phyloP scores from a whole-genome alignment of 2,797 vertebrate species.

The Liasis olivaceus region DNA sequence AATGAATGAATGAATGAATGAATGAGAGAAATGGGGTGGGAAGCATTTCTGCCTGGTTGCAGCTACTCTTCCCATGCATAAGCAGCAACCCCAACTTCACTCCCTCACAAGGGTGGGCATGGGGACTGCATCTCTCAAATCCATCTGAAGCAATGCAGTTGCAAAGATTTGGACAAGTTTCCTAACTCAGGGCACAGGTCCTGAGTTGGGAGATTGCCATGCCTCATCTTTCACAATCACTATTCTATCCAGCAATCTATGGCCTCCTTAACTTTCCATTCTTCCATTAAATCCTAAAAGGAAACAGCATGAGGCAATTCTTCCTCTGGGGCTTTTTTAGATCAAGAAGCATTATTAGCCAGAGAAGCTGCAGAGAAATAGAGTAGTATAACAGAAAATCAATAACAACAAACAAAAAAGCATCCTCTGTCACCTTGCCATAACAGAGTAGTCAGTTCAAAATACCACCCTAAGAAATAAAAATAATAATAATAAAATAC shows the following conservation, averaged over 20 bases:
- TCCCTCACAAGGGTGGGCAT: too few species aligned
- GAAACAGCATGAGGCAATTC: neutral
- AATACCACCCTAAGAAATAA: neutral
- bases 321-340: neutral
- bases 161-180: neutral
- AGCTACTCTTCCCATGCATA: too few species aligned
- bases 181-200: neutral
- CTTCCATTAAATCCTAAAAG: neutral
- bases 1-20: too few species aligned
- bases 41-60: too few species aligned
- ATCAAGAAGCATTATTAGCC: neutral
- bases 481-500: neutral
- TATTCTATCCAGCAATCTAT: neutral
- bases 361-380: neutral
- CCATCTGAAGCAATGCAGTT: neutral
- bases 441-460: neutral
- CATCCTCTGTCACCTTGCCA: neutral
- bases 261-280: neutral
- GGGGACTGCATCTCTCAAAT: neutral
- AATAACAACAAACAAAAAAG: neutral
- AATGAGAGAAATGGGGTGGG: too few species aligned
- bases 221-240: neutral
- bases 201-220: neutral
- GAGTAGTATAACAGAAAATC: neutral
- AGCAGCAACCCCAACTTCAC: too few species aligned